Percentiles rank a stretch among this genome's conserved stretches.
These are phyloP conservation scores for Drosophila nr. perissopoda DNA, from an alignment of 2,888 invertebrate species.

Conservation along the genomic window DNA sequence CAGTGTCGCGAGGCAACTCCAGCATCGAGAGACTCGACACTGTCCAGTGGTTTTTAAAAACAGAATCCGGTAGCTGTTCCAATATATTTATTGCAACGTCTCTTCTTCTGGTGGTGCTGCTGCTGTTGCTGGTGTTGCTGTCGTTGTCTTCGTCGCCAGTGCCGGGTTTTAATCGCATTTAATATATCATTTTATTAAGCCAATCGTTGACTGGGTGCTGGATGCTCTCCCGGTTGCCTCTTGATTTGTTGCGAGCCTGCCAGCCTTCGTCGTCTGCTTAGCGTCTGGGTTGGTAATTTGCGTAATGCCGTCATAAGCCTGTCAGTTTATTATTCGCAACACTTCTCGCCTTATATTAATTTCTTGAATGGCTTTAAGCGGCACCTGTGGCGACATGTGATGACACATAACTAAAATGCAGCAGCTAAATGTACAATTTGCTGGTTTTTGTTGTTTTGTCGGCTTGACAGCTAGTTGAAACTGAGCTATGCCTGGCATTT, in stretches of 20 bases:
- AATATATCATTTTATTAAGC: slow-evolving; percentile 80
- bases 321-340: slow-evolving; percentile 75
- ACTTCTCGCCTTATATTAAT: slow-evolving; percentile 39
- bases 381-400: slow-evolving; percentile 63
- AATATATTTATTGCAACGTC: slow-evolving; percentile 74
- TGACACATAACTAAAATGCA: slow-evolving; percentile 56
- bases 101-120: slow-evolving; percentile 18
- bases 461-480: slow-evolving; percentile 44
- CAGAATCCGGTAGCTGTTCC: slow-evolving; percentile 63
- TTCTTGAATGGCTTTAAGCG: slow-evolving; percentile 44
- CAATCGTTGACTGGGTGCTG: slow-evolving; percentile 51
- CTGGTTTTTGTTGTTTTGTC: slow-evolving; percentile 4
- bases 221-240: not conserved
- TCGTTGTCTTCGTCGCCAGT: slow-evolving; percentile 44
- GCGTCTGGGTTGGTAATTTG: slow-evolving; percentile 68
- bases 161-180: slow-evolving; percentile 75
- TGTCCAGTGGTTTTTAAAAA: slow-evolving; percentile 18
- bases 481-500: slow-evolving; percentile 66
- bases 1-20: slow-evolving; percentile 3
- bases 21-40: slow-evolving; percentile 14
- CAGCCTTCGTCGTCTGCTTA: slow-evolving; percentile 34
- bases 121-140: slow-evolving; percentile 19
- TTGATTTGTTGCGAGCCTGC: not conserved
- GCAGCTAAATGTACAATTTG: slow-evolving; percentile 6
- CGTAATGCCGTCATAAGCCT: slow-evolving; percentile 78